phyloP scores from a whole-genome alignment of 2,888 invertebrate genomes.

The Tenthredo livida region DNA sequence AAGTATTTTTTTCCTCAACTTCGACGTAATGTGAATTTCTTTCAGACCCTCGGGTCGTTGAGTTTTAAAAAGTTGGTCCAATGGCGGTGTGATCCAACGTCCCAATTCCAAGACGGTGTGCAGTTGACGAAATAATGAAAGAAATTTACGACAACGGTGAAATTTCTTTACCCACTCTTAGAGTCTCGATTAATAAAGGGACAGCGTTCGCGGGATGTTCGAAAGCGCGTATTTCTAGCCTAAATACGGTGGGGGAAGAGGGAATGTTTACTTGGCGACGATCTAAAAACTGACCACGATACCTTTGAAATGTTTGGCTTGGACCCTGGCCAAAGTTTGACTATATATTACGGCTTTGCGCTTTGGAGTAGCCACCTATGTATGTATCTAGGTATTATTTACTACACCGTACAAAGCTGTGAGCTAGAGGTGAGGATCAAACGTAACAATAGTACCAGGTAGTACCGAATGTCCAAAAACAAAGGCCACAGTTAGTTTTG shows the following conservation, averaged over 20 bases:
- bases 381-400: conserved; percentile 37
- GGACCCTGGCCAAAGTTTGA: conserved; percentile 40
- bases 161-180: neutral
- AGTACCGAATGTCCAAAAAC: conserved; percentile 10
- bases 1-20: neutral
- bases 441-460: conserved; percentile 4
- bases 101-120: neutral
- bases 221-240: conserved; percentile 34
- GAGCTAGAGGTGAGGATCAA: conserved; percentile 13
- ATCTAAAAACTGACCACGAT: conserved; percentile 52
- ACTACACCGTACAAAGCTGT: conserved; percentile 24
- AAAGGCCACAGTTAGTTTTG: conserved; percentile 16
- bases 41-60: too few relatives aligned
- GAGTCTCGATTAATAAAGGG: conserved; percentile 32
- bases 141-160: neutral
- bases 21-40: neutral
- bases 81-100: neutral
- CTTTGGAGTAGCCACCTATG: conserved; percentile 15
- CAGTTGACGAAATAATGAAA: neutral
- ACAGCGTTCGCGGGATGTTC: conserved; percentile 8
- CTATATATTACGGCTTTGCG: conserved; percentile 46
- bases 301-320: conserved; percentile 51
- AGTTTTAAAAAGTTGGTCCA: neutral
- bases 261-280: conserved; percentile 52
- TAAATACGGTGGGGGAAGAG: conserved; percentile 36